These are phyloP conservation scores for Odontomyia ornata DNA, from an alignment of 2,888 invertebrate species.

Conservation along the genomic window DNA sequence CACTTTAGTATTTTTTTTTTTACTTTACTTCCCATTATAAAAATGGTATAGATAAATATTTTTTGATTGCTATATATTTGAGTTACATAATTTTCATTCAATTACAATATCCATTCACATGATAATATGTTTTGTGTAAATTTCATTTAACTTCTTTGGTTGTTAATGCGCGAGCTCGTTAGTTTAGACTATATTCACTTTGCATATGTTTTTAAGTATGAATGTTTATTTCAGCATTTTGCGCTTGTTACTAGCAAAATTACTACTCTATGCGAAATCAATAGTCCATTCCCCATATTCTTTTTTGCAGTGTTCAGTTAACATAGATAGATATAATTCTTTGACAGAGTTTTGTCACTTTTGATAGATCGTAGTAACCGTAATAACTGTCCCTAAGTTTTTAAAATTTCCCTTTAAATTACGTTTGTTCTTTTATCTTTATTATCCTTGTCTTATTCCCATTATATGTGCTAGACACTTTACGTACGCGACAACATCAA, in stretches of 20 bases:
- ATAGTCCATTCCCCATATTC: background rate
- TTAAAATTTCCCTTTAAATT: conserved; percentile 2
- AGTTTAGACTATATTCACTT: background rate
- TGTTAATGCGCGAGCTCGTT: background rate
- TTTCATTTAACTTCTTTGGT: conserved; percentile 4
- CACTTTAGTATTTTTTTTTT: background rate
- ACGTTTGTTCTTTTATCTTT: background rate
- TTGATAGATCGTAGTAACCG: background rate
- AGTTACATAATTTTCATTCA: conserved; percentile 33
- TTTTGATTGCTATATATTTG: conserved; percentile 39
- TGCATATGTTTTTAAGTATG: background rate
- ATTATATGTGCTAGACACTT: background rate
- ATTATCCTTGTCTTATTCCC: background rate
- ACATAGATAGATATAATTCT: background rate
- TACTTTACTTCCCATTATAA: conserved; percentile 53
- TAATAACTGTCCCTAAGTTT: background rate
- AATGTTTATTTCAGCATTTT: background rate
- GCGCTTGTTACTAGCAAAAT: background rate
- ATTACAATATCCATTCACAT: conserved; percentile 40
- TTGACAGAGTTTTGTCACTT: background rate
- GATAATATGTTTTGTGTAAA: conserved; percentile 23
- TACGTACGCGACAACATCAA: conserved; percentile 14
- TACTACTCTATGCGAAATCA: conserved; percentile 21
- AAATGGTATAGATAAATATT: conserved; percentile 49
- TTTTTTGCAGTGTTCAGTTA: conserved; percentile 4